Evolutionary conservation across 2,888 invertebrate species (phyloP), one percentile per base, ranked within the genome.

Genomic region (Alentia gelatinosa): DNA sequence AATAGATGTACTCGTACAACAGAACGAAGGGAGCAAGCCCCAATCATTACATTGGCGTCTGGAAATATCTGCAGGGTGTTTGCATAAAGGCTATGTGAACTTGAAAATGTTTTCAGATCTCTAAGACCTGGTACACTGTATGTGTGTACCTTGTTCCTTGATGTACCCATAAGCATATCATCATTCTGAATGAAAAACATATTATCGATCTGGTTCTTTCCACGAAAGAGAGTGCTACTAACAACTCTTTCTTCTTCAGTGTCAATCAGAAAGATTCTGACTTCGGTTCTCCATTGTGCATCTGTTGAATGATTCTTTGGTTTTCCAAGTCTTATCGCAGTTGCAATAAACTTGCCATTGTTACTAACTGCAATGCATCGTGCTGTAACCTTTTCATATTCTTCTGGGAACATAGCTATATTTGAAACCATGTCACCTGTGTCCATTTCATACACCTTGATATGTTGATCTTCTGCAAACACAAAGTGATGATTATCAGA

Each of bases 111-210:
- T 19, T 1, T 1, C 9, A n/a, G 1, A 19, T 37, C 1, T 15
- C 47, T 75, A 23, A 92, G 40, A 19, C 90, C 74, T n/a, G 86
- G 84, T 3, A 91, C 39, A 9, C 19, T 39, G 35, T 86, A 90
- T 19, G 91, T 56, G 35, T 50, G 37, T 1, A 92, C 0, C 30
- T 40, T 39, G 37, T 91, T 88, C 50, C 74, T 89, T 12, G 56
- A 33, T 15, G 56, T 47, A 0, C 90, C 92, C 15, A 92, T 40
- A 3, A 92, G 26, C 42, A 89, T 89, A 3, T 56, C n/a, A 74
- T 92, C 92, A 26, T 92, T 91, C n/a, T 47, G 26, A 12, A 89
- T 79, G 42, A 92, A 92, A 42, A 68, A 50, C 26, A 92, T n/a
- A 1, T 26, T 50, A 26, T 91, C 91, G 3, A 92, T 83, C 12